Evolutionary conservation across 1,140 invertebrate genomes (phyloP), one percentile per base, ranked within the genome.

Genomic region (Cotesia chilonis): DNA sequence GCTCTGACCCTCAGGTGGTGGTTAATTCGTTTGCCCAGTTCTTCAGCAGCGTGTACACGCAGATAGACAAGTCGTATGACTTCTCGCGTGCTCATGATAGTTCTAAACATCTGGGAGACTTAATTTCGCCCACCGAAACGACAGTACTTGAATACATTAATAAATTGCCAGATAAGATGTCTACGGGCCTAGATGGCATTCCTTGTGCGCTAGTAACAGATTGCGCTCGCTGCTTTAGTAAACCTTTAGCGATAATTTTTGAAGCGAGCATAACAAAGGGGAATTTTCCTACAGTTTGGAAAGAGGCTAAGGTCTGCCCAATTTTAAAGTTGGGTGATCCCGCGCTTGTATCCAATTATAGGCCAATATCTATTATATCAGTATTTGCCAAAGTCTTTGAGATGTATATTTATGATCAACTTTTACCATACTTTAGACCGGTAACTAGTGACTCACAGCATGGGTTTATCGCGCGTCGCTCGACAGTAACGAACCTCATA

Each of bases 401-500:
- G 10, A 69, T 41, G 9, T 35, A 41, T 28, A 10, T 73, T 17
- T 73, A 69, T 57, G 36, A 69, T 3, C 38, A 64, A 3, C 4
- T 70, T 1, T 55, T 51, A 54, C 4, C 28, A 28, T 28, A 28
- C 1, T 28, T 28, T 28, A 28, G 28, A 28, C 28, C 36, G 0
- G n/a, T 35, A 0, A 65, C 66, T 41, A 64, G 54, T n/a, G 5
- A 17, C 1, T 37, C 63, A 10, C 75, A 76, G 59, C 73, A 76
- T 38, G 75, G 75, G 1, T 76, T 76, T 55, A 6, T 71, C 10
- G 14, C 10, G 2, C 38, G 51, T 10, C 68, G 38, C 37, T 74
- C 76, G 4, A 67, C 72, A 1, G 4, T 51, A 14, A 77, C 71
- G 4, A 75, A 74, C 14, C 61, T 75, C 4, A 37, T 69, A 4